These are phyloP conservation scores for Desmophyllum pertusum DNA, from an alignment of 92 coral and sea anemone species.

Conservation along the genomic window DNA sequence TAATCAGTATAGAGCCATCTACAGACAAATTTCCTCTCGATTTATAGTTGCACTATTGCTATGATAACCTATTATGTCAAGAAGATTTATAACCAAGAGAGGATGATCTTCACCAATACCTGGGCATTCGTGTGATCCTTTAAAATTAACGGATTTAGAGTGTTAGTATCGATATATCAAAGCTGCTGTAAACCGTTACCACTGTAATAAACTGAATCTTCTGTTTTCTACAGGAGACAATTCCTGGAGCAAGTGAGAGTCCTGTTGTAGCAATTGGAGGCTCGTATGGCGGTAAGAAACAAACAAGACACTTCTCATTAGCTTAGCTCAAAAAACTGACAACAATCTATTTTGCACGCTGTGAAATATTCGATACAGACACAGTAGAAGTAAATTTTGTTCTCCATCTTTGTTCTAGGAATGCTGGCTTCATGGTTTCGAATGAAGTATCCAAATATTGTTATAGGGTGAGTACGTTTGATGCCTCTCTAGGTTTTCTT, in stretches of 20 bases:
- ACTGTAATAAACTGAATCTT: not conserved
- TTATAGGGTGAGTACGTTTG: conserved; percentile 74
- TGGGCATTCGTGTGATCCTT: no score
- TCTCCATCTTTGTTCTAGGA: conserved; percentile 46
- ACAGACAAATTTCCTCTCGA: no score
- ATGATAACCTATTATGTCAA: no score
- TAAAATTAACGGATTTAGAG: no score
- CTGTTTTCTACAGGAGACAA: conserved; percentile 55
- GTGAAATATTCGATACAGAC: not conserved
- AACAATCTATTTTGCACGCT: not conserved
- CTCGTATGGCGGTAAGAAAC: conserved; percentile 87
- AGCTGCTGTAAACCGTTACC: no score
- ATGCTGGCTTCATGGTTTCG: conserved; percentile 98
- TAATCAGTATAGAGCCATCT: not conserved
- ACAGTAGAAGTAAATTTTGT: not conserved
- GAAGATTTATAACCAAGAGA: no score
- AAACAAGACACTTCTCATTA: not conserved
- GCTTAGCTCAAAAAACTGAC: not conserved
- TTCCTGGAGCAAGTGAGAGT: conserved; percentile 84
- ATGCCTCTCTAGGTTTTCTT: no score
- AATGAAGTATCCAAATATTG: conserved; percentile 93
- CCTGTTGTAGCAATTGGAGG: conserved; percentile 96
- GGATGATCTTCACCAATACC: no score
- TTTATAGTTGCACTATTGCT: no score
- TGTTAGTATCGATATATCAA: no score